A percentile compares a stretch with the other conserved stretches of the same genome.
Conservation (phyloP, 64 coral and sea anemone genomes). For the Hydrozoanthus tunicans region DNA sequence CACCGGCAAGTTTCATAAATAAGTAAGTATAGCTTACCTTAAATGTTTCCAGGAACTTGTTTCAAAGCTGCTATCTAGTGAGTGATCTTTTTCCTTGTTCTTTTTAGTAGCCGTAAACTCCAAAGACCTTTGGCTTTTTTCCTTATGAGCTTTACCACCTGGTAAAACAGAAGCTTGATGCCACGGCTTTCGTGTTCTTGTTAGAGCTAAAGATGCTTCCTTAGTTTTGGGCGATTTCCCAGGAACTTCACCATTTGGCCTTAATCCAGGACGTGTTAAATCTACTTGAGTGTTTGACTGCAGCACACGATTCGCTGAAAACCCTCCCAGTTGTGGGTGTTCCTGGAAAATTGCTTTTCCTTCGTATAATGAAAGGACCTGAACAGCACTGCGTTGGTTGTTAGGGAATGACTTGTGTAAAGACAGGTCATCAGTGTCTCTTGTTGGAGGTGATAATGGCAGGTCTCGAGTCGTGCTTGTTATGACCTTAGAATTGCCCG, state of each 20-base stretch:
- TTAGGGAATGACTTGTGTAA: background rate
- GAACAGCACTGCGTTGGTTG: background rate
- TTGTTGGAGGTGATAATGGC: slow-evolving; percentile 49
- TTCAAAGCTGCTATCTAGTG: slow-evolving; percentile 2
- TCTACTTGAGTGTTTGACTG: slow-evolving; percentile 42
- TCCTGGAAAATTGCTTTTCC: slow-evolving; percentile 50
- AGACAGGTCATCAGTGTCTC: slow-evolving; percentile 29
- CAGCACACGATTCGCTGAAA: background rate
- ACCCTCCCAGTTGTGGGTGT: background rate
- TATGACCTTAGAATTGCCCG: background rate
- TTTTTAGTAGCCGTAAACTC: background rate
- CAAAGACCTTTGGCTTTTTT: background rate
- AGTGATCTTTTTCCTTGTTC: slow-evolving; percentile 36
- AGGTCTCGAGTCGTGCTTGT: background rate
- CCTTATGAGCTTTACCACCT: background rate
- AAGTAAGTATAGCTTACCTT: slow-evolving; percentile 6
- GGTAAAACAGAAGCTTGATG: background rate
- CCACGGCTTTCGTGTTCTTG: background rate
- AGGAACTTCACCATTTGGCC: background rate
- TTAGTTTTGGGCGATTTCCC: background rate
- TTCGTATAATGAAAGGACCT: slow-evolving; percentile 45
- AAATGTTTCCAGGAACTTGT: slow-evolving; percentile 7
- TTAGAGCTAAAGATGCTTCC: background rate
- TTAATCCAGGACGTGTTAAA: background rate
- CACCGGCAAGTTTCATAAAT: background rate